Percentiles rank a stretch among this genome's conserved stretches.
phyloP scores from a whole-genome alignment of 2,113 vertebrate genomes.

The Alces alces region DNA sequence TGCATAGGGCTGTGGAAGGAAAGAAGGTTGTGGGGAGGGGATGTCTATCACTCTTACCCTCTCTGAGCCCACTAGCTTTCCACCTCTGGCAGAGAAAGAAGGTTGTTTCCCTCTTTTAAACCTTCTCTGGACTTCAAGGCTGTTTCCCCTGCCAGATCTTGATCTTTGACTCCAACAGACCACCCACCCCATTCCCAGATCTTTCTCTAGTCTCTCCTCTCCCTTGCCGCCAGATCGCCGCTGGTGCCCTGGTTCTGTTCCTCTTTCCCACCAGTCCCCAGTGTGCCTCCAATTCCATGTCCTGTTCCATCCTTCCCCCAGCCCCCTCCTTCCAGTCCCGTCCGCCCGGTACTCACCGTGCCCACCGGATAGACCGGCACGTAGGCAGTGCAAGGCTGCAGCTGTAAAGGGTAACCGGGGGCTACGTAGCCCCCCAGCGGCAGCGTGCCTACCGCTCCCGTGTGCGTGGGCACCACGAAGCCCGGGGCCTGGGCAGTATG shows the following conservation, averaged over 20 bases:
- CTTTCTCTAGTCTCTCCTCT: not conserved
- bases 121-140: not conserved
- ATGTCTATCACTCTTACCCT: not conserved
- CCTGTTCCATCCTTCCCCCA: not conserved
- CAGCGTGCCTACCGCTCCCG: slow-evolving; percentile 81
- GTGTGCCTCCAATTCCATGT: not conserved
- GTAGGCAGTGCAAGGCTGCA: slow-evolving; percentile 93
- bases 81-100: not conserved
- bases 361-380: slow-evolving; percentile 92
- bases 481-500: slow-evolving; percentile 82
- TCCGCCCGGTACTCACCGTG: slow-evolving; percentile 76
- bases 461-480: slow-evolving; percentile 90
- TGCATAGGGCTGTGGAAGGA: slow-evolving; percentile 64
- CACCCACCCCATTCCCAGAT: not conserved
- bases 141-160: not conserved
- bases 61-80: not conserved
- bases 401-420: slow-evolving; percentile 89
- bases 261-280: not conserved
- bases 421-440: slow-evolving; percentile 89
- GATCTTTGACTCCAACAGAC: not conserved
- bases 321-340: not conserved
- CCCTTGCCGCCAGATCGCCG: not conserved
- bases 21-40: not conserved
- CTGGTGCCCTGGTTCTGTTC: not conserved
- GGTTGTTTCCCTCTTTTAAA: not conserved